Evolutionary conservation across 23 tunicate species (phyloP).

Genomic region (Pegea sp.): DNA sequence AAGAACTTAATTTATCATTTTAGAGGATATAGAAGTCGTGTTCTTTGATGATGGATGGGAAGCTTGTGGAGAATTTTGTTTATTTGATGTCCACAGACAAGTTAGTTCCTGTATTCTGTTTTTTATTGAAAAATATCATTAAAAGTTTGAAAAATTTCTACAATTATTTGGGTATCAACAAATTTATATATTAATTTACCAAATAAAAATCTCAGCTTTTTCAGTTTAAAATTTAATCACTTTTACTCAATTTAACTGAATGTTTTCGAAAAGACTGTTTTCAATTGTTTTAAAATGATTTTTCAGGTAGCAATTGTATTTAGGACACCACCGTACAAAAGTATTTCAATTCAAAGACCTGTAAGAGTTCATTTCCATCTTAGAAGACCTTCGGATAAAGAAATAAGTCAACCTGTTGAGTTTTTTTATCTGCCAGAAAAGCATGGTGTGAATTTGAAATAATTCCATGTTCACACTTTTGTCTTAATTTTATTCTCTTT

Average conservation of each 20-base stretch:
- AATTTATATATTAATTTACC: too few species aligned
- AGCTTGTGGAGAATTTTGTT: slow-evolving; percentile 59
- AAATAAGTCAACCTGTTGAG: slow-evolving; percentile 50
- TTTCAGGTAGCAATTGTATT: slow-evolving; percentile 84
- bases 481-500: too few species aligned
- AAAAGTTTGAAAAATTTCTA: too few species aligned
- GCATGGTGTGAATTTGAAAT: slow-evolving; percentile 85
- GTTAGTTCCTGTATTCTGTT: too few species aligned
- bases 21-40: slow-evolving; percentile 80
- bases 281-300: background rate
- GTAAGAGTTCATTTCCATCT: slow-evolving; percentile 52
- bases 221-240: too few species aligned
- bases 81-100: slow-evolving; percentile 84
- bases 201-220: too few species aligned
- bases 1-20: too few species aligned
- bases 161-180: too few species aligned
- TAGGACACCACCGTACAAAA: slow-evolving; percentile 63
- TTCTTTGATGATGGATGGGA: slow-evolving; percentile 57
- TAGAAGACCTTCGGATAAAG: slow-evolving; percentile 50
- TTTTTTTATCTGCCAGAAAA: slow-evolving; percentile 66
- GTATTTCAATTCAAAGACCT: slow-evolving; percentile 22
- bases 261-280: too few species aligned
- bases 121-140: too few species aligned
- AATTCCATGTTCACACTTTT: too few species aligned
- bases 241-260: too few species aligned